Percentiles rank a stretch among this genome's conserved stretches.
Evolutionary conservation across 2,888 invertebrate species (phyloP).

Genomic region (Odiellus spinosus): DNA sequence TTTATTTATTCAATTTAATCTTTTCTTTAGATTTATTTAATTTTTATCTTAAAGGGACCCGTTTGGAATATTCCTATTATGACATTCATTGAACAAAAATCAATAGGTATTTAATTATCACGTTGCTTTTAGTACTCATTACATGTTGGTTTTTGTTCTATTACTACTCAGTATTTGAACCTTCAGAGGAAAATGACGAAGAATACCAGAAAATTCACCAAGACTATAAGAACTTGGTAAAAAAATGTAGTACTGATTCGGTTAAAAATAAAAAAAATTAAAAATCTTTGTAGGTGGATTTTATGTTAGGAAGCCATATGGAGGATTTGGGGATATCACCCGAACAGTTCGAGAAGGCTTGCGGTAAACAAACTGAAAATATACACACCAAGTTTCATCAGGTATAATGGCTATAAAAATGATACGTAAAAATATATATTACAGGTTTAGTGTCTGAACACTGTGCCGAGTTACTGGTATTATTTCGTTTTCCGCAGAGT

Average conservation of each 20-base stretch:
- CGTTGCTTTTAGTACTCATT: background rate
- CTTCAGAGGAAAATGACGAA: conserved; percentile 50
- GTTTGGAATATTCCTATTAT: conserved; percentile 81
- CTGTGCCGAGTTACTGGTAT: too few relatives aligned
- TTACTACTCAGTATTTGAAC: conserved; percentile 57
- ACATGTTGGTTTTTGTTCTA: background rate
- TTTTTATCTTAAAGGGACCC: too few relatives aligned
- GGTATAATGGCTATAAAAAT: conserved; percentile 25
- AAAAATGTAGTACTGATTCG: conserved; percentile 20
- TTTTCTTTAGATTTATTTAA: too few relatives aligned
- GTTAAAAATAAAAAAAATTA: too few relatives aligned
- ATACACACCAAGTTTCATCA: conserved; percentile 40
- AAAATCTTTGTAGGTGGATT: conserved; percentile 40
- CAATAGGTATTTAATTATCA: conserved; percentile 55
- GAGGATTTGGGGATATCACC: conserved; percentile 77
- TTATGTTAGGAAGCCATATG: conserved; percentile 78
- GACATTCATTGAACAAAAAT: conserved; percentile 83
- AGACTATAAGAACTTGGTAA: conserved; percentile 71
- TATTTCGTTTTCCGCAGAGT: conserved; percentile 29
- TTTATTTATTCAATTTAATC: too few relatives aligned
- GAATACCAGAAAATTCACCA: conserved; percentile 63
- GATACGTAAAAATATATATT: too few relatives aligned
- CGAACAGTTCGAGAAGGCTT: conserved; percentile 71
- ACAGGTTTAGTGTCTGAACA: too few relatives aligned
- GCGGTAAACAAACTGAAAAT: conserved; percentile 32